A percentile compares a stretch with the other conserved stretches of the same genome.
These are phyloP conservation scores for Agrilus mali DNA, from an alignment of 2,888 invertebrate genomes.

Conservation along the genomic window DNA sequence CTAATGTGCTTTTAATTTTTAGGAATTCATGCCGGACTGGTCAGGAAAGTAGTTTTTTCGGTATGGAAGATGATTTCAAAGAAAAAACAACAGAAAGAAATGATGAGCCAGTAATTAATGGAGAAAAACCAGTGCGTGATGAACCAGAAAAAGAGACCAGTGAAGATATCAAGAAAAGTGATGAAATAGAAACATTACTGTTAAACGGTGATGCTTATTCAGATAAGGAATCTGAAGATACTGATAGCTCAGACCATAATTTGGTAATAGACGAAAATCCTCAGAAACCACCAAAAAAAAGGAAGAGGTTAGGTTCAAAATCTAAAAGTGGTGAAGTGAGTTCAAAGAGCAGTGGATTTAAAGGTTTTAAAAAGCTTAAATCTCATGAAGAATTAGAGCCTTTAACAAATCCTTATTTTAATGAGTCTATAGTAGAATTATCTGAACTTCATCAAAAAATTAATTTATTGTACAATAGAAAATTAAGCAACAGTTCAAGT, in stretches of 20 bases:
- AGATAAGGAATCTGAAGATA: constrained; percentile 18
- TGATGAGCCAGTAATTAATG: constrained; percentile 22
- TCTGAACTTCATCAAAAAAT: constrained; percentile 23
- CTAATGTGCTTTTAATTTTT: not conserved
- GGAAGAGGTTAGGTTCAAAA: constrained; percentile 5
- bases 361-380: constrained; percentile 12
- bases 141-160: constrained; percentile 12
- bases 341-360: constrained; percentile 6
- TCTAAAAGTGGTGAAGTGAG: constrained; percentile 5
- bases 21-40: no score
- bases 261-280: constrained; percentile 30
- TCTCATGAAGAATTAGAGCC: constrained; percentile 15
- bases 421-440: constrained; percentile 31
- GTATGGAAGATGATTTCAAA: constrained; percentile 34
- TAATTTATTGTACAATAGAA: not conserved
- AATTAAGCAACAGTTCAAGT: no score
- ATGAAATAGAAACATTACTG: constrained; percentile 15
- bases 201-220: constrained; percentile 25
- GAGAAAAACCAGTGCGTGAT: constrained; percentile 17
- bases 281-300: constrained; percentile 12
- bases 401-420: constrained; percentile 29
- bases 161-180: constrained; percentile 5
- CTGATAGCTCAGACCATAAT: constrained; percentile 31
- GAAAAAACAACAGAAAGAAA: constrained; percentile 16
- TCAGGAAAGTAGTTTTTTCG: constrained; percentile 11